phyloP scores from a whole-genome alignment of 2,888 invertebrate species.

The Punctoribates punctum region DNA sequence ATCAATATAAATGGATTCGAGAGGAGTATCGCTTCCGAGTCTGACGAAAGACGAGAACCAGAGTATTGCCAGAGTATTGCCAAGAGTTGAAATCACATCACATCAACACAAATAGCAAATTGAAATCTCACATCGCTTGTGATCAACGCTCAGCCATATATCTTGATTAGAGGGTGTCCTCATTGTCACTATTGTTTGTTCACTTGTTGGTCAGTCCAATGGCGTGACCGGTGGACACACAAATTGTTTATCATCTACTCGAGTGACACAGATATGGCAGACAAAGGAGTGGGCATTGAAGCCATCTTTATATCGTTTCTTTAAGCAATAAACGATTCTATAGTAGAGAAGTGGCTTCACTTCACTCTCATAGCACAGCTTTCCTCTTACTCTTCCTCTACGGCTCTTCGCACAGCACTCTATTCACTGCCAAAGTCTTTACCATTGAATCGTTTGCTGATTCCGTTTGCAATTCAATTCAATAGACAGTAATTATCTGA shows the following conservation, averaged over 20 bases:
- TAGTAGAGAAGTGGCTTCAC: background rate
- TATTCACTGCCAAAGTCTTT: background rate
- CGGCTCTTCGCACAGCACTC: background rate
- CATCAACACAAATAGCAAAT: background rate
- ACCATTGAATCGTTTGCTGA: background rate
- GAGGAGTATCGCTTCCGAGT: background rate
- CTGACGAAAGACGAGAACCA: no score
- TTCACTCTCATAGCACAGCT: background rate
- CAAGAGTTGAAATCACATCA: constrained; percentile 25
- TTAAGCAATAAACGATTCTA: background rate
- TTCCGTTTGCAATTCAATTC: background rate
- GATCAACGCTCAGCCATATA: background rate
- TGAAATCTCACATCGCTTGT: background rate
- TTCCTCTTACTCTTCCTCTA: constrained; percentile 13
- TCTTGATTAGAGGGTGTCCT: background rate
- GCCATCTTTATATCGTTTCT: constrained; percentile 21
- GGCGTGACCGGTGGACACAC: background rate
- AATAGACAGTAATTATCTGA: background rate
- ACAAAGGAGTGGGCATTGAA: constrained; percentile 10
- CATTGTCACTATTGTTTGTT: background rate
- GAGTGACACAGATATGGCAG: constrained; percentile 4
- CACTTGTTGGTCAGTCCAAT: background rate
- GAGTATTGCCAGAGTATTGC: no score
- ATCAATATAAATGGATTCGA: constrained; percentile 30
- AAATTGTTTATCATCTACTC: background rate